A percentile compares a stretch with the other conserved stretches of the same genome.
Conservation (phyloP, 2,113 vertebrate species). For the Notothenia coriiceps region DNA sequence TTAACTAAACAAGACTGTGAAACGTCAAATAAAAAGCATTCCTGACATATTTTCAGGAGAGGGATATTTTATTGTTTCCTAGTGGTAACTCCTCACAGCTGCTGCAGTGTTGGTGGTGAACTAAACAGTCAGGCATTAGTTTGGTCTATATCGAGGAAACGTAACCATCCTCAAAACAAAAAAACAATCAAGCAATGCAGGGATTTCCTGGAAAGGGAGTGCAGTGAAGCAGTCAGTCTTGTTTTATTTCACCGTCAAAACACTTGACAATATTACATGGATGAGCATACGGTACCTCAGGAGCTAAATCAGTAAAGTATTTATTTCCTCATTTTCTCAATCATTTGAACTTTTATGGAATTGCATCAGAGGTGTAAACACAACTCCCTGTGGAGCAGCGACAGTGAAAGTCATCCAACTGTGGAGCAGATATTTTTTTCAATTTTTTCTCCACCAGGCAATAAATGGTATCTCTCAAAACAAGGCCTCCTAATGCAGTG, state of each 20-base stretch:
- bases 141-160: conserved; percentile 34
- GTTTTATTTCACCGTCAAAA: conserved; percentile 17
- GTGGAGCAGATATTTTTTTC: not conserved
- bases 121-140: conserved; percentile 23
- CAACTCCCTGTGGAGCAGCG: conserved; percentile 10
- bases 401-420: conserved; percentile 8
- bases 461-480: conserved; percentile 15
- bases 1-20: conserved; percentile 33
- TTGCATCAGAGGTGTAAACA: conserved; percentile 22
- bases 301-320: conserved; percentile 27
- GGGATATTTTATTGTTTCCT: conserved; percentile 61
- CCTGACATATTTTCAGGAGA: conserved; percentile 41
- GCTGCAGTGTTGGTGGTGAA: conserved; percentile 35
- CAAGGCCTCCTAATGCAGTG: not conserved
- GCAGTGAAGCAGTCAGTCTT: not conserved
- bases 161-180: not conserved
- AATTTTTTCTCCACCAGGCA: conserved; percentile 17
- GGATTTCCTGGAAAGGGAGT: conserved; percentile 31
- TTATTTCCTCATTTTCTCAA: conserved; percentile 50
- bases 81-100: conserved; percentile 54
- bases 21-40: conserved; percentile 53
- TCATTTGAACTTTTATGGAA: conserved; percentile 25
- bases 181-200: conserved; percentile 7
- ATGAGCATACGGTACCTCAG: conserved; percentile 28
- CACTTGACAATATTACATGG: conserved; percentile 17